Conservation (phyloP, 2,113 vertebrate species). For the Apus apus region DNA sequence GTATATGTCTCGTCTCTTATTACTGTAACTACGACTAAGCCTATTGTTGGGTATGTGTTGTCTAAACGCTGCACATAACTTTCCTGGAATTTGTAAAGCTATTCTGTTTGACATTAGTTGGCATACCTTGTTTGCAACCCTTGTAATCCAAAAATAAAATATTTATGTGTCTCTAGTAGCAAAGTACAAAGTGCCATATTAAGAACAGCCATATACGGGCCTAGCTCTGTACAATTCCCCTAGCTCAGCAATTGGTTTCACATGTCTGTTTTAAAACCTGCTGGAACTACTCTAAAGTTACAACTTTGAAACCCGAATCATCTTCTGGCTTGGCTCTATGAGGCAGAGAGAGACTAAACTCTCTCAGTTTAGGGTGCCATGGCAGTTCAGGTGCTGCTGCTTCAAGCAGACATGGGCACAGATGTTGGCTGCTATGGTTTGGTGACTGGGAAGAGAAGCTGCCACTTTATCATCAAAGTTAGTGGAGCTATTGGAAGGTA, state of each 20-base stretch:
- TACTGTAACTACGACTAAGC: constrained; percentile 60
- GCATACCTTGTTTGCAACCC: constrained; percentile 67
- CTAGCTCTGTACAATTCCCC: constrained; percentile 17
- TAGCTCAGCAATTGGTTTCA: constrained; percentile 3
- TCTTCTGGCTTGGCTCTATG: not conserved
- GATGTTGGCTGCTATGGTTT: not conserved
- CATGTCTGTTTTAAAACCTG: not conserved
- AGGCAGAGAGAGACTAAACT: not conserved
- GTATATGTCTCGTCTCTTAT: constrained; percentile 56
- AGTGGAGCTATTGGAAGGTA: not conserved
- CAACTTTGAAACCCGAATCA: not conserved
- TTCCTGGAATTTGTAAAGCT: constrained; percentile 70
- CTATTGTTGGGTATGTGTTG: constrained; percentile 67
- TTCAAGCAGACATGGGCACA: accelerated
- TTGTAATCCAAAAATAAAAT: constrained; percentile 71
- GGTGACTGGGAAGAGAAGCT: not conserved
- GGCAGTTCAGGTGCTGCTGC: not conserved
- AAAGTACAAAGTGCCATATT: constrained; percentile 53
- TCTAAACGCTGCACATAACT: constrained; percentile 52
- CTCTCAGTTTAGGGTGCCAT: not conserved
- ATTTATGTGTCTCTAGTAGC: constrained; percentile 68
- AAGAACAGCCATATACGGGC: constrained; percentile 63
- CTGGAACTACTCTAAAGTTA: not conserved
- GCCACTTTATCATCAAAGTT: not conserved
- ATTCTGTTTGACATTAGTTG: constrained; percentile 70